Evolutionary conservation across 2,797 vertebrate genomes (phyloP).

Genomic region (Lepus townsendii): DNA sequence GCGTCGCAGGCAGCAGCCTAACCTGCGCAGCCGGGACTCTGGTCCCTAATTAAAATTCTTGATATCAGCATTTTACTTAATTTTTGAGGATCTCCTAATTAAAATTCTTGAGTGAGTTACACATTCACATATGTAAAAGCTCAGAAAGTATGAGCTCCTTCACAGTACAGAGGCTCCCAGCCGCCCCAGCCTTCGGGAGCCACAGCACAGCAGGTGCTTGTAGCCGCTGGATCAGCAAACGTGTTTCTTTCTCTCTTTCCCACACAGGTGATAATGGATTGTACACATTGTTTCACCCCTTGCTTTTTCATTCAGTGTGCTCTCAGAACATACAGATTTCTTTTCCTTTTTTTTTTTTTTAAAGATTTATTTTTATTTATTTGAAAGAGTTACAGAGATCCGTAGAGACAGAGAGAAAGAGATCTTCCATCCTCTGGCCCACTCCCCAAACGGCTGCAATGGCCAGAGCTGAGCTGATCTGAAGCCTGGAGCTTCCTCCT

Average conservation of each 20-base stretch:
- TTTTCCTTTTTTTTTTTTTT: too few species aligned
- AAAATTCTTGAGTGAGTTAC: background rate
- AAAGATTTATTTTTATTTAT: too few species aligned
- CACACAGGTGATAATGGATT: background rate
- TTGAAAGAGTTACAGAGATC: too few species aligned
- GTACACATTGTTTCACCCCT: background rate
- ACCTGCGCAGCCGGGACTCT: background rate
- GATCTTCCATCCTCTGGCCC: too few species aligned
- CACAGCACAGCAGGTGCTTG: background rate
- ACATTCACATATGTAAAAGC: background rate
- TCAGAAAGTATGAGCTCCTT: background rate
- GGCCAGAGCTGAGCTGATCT: too few species aligned
- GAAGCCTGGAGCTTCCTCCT: too few species aligned
- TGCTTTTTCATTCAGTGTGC: background rate
- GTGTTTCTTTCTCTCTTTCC: background rate
- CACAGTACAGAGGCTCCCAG: background rate
- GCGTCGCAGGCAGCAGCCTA: too few species aligned
- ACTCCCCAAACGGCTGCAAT: too few species aligned
- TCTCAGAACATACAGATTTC: too few species aligned
- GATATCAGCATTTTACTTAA: background rate
- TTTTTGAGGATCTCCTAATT: constrained; percentile 16
- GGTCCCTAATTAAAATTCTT: background rate
- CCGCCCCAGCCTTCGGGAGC: background rate
- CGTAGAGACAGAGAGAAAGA: too few species aligned
- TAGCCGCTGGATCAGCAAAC: background rate